phyloP scores from a whole-genome alignment of 2,113 vertebrate species.

The Donacobius atricapilla region DNA sequence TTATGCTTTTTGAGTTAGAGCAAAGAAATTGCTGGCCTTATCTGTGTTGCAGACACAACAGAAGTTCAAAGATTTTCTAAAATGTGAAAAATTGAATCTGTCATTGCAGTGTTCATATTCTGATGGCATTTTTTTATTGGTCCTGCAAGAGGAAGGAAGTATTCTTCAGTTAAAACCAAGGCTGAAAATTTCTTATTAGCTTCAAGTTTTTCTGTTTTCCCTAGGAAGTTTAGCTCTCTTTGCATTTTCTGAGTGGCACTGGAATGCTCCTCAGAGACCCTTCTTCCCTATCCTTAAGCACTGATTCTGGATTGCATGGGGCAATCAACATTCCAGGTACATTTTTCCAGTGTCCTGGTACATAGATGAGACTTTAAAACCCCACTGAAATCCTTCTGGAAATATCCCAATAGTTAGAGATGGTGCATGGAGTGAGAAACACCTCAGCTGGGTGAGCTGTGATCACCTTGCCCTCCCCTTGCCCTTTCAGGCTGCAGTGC shows the following conservation, averaged over 20 bases:
- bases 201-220: not conserved
- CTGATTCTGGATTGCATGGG: not conserved
- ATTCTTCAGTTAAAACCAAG: not conserved
- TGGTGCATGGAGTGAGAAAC: not conserved
- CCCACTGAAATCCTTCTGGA: not conserved
- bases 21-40: not conserved
- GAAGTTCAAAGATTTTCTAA: not conserved
- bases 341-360: not conserved
- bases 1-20: not conserved
- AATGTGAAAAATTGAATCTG: not conserved
- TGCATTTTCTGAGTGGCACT: not conserved
- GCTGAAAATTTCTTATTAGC: not conserved
- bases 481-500: not conserved
- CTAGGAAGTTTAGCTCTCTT: not conserved
- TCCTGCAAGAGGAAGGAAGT: not conserved
- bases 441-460: not conserved
- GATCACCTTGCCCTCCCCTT: not conserved
- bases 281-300: not conserved
- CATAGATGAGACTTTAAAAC: not conserved
- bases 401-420: not conserved
- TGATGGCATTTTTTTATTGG: not conserved
- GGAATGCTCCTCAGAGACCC: rapidly evolving
- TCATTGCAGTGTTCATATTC: not conserved
- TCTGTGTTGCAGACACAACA: not conserved
- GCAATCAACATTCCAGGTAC: not conserved